Conservation (phyloP, 2,888 invertebrate genomes). For the Diaprepes abbreviatus region DNA sequence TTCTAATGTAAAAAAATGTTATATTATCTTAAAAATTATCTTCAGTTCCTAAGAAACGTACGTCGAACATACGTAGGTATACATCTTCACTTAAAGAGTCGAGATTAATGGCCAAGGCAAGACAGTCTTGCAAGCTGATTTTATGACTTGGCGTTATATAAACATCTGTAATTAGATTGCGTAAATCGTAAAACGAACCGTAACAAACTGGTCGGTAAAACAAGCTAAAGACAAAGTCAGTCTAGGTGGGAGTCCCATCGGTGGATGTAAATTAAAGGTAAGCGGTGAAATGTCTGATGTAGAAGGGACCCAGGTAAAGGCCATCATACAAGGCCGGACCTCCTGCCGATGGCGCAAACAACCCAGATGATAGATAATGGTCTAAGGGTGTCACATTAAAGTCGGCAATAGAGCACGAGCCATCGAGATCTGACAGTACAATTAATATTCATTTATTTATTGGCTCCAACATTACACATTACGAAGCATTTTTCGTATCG, state of each 20-base stretch:
- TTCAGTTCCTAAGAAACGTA: conserved; percentile 2
- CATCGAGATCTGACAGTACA: conserved; percentile 25
- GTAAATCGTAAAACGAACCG: conserved; percentile 49
- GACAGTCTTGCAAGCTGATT: conserved; percentile 23
- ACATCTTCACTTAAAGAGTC: conserved; percentile 15
- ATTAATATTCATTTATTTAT: conserved; percentile 41
- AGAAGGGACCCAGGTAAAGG: conserved; percentile 39
- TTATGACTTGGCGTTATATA: conserved; percentile 41
- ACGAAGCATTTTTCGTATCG: not conserved
- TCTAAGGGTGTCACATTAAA: conserved; percentile 34
- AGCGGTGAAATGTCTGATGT: conserved; percentile 36
- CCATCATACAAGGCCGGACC: conserved; percentile 33
- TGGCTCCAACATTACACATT: conserved; percentile 23
- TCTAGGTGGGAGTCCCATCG: conserved; percentile 41
- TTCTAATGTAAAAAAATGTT: not conserved
- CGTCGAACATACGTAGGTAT: not conserved
- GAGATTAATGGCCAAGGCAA: conserved; percentile 21
- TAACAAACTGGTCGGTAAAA: conserved; percentile 43
- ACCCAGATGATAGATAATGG: conserved; percentile 23
- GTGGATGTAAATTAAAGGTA: conserved; percentile 42
- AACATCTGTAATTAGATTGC: conserved; percentile 49
- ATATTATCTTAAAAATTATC: conserved; percentile 1
- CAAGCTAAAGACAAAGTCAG: conserved; percentile 34
- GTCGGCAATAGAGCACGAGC: conserved; percentile 30
- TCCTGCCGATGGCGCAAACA: conserved; percentile 39